Evolutionary conservation across 2,888 invertebrate species (phyloP).

Genomic region (Hydraecia micacea): DNA sequence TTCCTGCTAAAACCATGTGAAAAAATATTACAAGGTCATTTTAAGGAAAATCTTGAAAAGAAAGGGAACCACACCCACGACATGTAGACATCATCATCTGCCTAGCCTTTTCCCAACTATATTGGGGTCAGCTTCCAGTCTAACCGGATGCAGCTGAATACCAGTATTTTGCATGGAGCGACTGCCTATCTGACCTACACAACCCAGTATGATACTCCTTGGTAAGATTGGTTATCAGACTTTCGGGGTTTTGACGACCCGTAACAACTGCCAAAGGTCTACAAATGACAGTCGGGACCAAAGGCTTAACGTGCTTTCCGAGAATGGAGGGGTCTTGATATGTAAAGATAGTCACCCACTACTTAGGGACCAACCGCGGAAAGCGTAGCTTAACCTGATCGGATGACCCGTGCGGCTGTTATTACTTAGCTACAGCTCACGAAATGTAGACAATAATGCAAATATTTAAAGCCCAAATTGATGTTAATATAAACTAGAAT

Average conservation of each 20-base stretch:
- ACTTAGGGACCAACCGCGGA: too few species aligned
- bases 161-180: background rate
- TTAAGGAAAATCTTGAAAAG: background rate
- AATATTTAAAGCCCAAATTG: conserved; percentile 3
- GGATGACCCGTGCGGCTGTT: background rate
- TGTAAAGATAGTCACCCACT: too few species aligned
- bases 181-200: background rate
- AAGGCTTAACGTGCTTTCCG: too few species aligned
- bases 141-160: background rate
- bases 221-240: background rate
- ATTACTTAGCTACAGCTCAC: background rate
- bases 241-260: background rate
- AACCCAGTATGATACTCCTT: background rate
- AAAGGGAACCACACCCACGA: background rate
- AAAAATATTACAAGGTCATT: conserved; percentile 13
- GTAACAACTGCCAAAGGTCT: background rate
- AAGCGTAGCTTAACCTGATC: background rate
- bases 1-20: conserved; percentile 5
- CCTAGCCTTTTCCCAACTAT: background rate
- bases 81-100: background rate
- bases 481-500: background rate
- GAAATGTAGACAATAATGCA: background rate
- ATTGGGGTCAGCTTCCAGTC: background rate
- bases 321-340: too few species aligned
- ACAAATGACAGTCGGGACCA: background rate